These are phyloP conservation scores for Euplexia lucipara DNA, from an alignment of 2,888 invertebrate genomes.

Conservation along the genomic window DNA sequence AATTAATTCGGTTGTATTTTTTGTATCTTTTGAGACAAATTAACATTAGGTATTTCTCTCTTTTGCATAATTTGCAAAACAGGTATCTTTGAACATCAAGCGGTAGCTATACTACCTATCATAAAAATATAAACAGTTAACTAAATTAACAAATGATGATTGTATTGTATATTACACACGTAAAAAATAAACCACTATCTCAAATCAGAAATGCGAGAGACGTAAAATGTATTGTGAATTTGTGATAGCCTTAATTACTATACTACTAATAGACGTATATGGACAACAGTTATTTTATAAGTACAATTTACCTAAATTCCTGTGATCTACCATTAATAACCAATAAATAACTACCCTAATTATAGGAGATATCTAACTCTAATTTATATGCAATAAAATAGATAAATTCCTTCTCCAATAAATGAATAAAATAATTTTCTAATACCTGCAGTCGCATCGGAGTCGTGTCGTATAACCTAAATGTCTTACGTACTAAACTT, in stretches of 20 bases:
- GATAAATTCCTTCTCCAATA: conserved; percentile 49
- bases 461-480: conserved; percentile 68
- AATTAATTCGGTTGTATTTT: too few species aligned
- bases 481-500: conserved; percentile 77
- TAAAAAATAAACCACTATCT: neutral
- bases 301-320: conserved; percentile 45
- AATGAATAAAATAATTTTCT: conserved; percentile 47
- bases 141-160: too few species aligned
- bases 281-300: conserved; percentile 37
- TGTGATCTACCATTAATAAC: conserved; percentile 36
- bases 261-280: conserved; percentile 28
- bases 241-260: conserved; percentile 11
- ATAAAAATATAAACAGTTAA: too few species aligned
- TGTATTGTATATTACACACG: too few species aligned
- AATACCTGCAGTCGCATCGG: conserved; percentile 55
- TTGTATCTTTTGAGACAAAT: too few species aligned
- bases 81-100: too few species aligned
- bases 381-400: conserved; percentile 26
- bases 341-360: conserved; percentile 52
- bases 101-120: too few species aligned
- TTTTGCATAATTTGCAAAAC: too few species aligned
- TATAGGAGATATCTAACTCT: conserved; percentile 37
- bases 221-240: conserved; percentile 8
- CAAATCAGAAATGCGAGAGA: neutral
- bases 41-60: too few species aligned